Evolutionary conservation across 2,797 vertebrate species (phyloP).

Genomic region (Lepilemur ruficaudatus): DNA sequence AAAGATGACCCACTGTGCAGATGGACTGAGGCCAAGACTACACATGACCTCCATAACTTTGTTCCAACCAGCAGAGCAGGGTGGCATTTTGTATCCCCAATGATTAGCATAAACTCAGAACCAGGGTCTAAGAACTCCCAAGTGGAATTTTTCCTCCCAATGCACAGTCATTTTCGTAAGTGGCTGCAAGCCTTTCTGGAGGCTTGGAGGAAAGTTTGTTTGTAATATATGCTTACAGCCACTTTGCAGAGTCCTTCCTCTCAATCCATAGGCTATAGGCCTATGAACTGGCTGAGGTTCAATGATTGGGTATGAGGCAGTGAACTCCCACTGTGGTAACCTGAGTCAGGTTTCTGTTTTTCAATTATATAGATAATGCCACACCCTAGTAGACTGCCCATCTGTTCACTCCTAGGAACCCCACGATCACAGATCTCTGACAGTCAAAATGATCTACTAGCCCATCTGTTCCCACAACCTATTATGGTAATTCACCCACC

Average conservation of each 20-base stretch:
- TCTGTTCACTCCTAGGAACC: background rate
- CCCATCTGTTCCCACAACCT: background rate
- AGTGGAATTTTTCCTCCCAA: background rate
- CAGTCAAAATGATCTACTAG: background rate
- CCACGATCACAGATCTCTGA: background rate
- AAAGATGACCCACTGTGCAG: background rate
- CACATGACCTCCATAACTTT: background rate
- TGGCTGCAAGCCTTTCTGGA: background rate
- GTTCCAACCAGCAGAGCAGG: background rate
- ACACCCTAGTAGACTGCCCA: background rate
- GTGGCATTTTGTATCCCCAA: background rate
- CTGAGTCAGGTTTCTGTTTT: background rate
- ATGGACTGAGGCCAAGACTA: background rate
- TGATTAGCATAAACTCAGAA: background rate
- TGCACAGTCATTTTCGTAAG: background rate
- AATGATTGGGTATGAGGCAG: background rate
- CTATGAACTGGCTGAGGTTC: background rate
- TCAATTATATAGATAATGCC: background rate
- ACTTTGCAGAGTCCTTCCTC: background rate
- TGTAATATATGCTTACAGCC: background rate
- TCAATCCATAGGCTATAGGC: background rate
- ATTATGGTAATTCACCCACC: background rate
- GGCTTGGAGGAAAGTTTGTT: constrained; percentile 3
- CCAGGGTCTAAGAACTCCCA: background rate
- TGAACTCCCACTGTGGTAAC: background rate